Base-by-base conservation (phyloP, 1,140 invertebrate genomes). In the Himalopsyche phryganea region DNA sequence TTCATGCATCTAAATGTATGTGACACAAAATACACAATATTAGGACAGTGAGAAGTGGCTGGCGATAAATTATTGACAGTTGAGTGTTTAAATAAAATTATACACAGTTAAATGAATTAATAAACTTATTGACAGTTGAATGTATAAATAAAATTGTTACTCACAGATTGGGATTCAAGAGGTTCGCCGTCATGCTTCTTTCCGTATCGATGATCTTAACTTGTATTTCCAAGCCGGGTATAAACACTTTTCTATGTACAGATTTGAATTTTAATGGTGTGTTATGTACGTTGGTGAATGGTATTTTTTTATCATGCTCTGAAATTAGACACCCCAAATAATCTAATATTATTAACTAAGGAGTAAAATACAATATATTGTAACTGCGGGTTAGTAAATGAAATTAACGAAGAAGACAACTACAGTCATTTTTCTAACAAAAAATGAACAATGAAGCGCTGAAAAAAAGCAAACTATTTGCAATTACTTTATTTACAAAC, bases 161-260 rank as follows among this genome's bases (percentile, higher is more conserved):
- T 83, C 68, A 89, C 80, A 93, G 76, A 80, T 92, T 91, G 46
- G 91, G 90, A 75, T 91, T 92, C 1, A 93, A 73, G 32, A 91
- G 79, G 78, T 92, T 88, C 11, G 86, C 85, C 1, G 89, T 89
- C 1, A 87, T 80, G 65, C 86, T 89, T 46, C 89, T 78, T 67
- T 92, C 89, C 60, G 84, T 82, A 58, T 88, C 81, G 14, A 83
- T 79, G 35, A 94, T 86, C 67, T 80, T 83, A 5, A 89, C 85
- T 50, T 81, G 72, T 42, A 94, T 82, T 66, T 88, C 83, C 19
- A 84, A 75, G 0, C 82, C 83, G 1, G 88, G 87, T 61, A 94
- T 89, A 71, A 91, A 92, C 58, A 91, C 83, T 73, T 86, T 85
- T 20, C 84, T 74, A 59, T 85, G 80, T 20, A 84, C 82, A 0